A percentile compares a stretch with the other conserved stretches of the same genome.
These are phyloP conservation scores for Lepus townsendii DNA, from an alignment of 2,797 vertebrate genomes.

Conservation along the genomic window DNA sequence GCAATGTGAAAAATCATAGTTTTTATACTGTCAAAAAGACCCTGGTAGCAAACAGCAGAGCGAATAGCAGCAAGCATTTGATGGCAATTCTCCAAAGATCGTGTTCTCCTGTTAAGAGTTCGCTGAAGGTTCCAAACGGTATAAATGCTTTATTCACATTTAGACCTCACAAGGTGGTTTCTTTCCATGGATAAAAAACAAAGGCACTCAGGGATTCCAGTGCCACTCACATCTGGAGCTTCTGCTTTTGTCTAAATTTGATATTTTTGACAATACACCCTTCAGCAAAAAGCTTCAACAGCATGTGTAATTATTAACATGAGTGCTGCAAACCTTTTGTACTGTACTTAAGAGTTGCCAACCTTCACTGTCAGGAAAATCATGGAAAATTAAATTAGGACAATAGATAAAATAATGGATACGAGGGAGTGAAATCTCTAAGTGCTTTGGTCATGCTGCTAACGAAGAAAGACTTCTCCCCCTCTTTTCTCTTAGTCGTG, in stretches of 20 bases:
- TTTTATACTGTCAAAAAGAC: conserved; percentile 59
- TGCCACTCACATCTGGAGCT: conserved; percentile 69
- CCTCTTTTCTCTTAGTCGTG: conserved; percentile 24
- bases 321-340: conserved; percentile 65
- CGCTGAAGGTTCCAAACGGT: conserved; percentile 53
- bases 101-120: conserved; percentile 51
- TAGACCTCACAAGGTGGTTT: conserved; percentile 14
- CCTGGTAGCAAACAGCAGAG: conserved; percentile 33
- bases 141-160: conserved; percentile 67
- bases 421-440: conserved; percentile 67
- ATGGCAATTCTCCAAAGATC: conserved; percentile 57
- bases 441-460: conserved; percentile 79
- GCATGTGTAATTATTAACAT: conserved; percentile 70
- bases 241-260: conserved; percentile 75
- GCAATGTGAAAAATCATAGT: conserved; percentile 65
- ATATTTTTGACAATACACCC: conserved; percentile 74
- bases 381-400: conserved; percentile 75
- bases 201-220: conserved; percentile 61
- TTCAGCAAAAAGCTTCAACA: conserved; percentile 76
- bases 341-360: conserved; percentile 69
- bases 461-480: conserved; percentile 79
- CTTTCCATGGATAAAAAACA: conserved; percentile 71
- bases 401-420: conserved; percentile 77
- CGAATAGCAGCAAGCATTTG: conserved; percentile 66
- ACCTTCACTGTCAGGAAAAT: conserved; percentile 73